Evolutionary conservation across 1,140 invertebrate species (phyloP), one percentile per base, ranked within the genome.

Genomic region (Ganaspis sp.): DNA sequence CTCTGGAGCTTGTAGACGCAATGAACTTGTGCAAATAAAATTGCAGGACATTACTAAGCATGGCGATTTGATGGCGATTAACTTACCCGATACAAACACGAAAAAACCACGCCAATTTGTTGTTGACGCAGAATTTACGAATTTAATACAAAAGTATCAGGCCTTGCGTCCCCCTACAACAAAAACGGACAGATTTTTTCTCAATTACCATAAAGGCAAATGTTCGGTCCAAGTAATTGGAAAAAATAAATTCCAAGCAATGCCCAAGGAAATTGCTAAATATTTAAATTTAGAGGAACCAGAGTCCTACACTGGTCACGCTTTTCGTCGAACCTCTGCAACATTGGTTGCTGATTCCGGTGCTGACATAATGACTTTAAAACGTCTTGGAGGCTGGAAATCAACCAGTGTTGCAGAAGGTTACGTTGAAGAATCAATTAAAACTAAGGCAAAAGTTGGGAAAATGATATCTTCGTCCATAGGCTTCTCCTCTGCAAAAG

Each of bases 351-450:
- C 70, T 15, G 72, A 80, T 49, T 29, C 73, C 40, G 79, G 77
- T 19, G 74, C 58, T 37, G 73, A 79, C 40, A 11, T 83, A 4
- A 40, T 73, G 11, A 75, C 74, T 5, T 42, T 83, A 64, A 76
- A 79, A 42, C 72, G 72, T 17, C 74, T 79, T 34, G 74, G 79
- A 17, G 71, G 79, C 23, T 80, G 81, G 76, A 54, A 69, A 26
- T 78, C 75, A 8, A 72, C 38, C 34, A 78, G 74, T 37, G 75
- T 78, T 12, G 76, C 76, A 9, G 76, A 76, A 74, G 70, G 77
- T 0, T 81, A 81, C 37, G 72, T 81, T 6, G 77, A 81, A 70
- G 69, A 81, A 6, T 77, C 73, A 11, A 11, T 81, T 1, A 42
- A 70, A 37, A 78, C 74, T 11, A 74, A 71, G 11, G 49, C 42